These are phyloP conservation scores for Xestia xanthographa DNA, from an alignment of 2,888 invertebrate genomes.

Conservation along the genomic window DNA sequence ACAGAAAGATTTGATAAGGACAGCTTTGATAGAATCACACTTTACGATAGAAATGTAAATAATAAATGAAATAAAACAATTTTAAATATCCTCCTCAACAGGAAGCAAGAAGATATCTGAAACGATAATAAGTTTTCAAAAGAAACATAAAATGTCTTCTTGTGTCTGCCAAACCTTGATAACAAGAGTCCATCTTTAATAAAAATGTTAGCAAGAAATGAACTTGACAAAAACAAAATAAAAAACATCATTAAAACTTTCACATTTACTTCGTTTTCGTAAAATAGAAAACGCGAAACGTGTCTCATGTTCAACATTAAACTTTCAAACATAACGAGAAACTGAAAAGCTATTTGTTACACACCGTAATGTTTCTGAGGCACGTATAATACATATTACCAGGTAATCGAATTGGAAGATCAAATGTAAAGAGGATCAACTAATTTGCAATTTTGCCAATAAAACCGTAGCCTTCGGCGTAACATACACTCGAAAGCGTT, in stretches of 20 bases:
- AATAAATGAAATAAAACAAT: background rate
- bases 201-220: constrained; percentile 49
- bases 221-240: constrained; percentile 54
- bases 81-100: background rate
- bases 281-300: constrained; percentile 74
- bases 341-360: constrained; percentile 77
- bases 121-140: constrained; percentile 10
- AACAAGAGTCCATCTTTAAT: constrained; percentile 32
- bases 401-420: constrained; percentile 80
- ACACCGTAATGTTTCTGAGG: constrained; percentile 68
- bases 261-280: constrained; percentile 69
- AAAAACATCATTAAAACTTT: constrained; percentile 78
- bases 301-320: constrained; percentile 75
- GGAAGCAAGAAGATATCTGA: constrained; percentile 17
- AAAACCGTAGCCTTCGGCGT: constrained; percentile 83
- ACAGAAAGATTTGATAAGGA: background rate
- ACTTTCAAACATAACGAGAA: constrained; percentile 72
- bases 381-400: constrained; percentile 81
- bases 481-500: constrained; percentile 72
- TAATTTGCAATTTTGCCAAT: constrained; percentile 86
- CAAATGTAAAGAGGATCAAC: constrained; percentile 79
- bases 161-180: constrained; percentile 4
- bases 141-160: background rate
- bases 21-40: background rate
- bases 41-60: background rate